Evolutionary conservation across 2,888 invertebrate genomes (phyloP).

Genomic region (Dorcus hopei): DNA sequence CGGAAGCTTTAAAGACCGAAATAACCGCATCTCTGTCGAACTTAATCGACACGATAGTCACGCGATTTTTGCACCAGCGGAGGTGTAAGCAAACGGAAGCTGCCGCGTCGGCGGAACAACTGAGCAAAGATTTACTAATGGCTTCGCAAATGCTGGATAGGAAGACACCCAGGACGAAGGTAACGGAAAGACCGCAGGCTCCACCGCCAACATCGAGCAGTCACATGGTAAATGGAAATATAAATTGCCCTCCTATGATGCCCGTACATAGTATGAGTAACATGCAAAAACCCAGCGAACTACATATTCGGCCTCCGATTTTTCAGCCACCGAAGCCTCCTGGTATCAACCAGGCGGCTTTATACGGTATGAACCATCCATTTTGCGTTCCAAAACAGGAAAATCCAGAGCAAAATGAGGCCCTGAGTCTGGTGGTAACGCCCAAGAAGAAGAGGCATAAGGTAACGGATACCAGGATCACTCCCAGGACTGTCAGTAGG

Average conservation of each 20-base stretch:
- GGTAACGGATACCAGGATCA: slow-evolving; percentile 92
- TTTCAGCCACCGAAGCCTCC: slow-evolving; percentile 85
- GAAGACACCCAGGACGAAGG: slow-evolving; percentile 79
- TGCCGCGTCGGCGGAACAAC: slow-evolving; percentile 77
- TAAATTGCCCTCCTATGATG: slow-evolving; percentile 55
- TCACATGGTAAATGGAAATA: slow-evolving; percentile 51
- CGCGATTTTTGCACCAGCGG: slow-evolving; percentile 79
- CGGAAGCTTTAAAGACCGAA: slow-evolving; percentile 89
- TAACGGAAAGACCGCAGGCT: slow-evolving; percentile 58
- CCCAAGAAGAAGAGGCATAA: slow-evolving; percentile 97
- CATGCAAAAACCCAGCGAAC: slow-evolving; percentile 48
- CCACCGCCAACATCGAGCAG: slow-evolving; percentile 43
- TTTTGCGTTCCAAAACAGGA: slow-evolving; percentile 59
- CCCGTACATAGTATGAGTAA: slow-evolving; percentile 40
- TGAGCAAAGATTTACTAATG: slow-evolving; percentile 79
- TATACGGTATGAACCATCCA: slow-evolving; percentile 59
- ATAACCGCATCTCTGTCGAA: slow-evolving; percentile 80
- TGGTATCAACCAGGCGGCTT: slow-evolving; percentile 54
- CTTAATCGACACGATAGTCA: slow-evolving; percentile 84
- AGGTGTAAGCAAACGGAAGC: slow-evolving; percentile 76
- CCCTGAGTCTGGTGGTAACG: slow-evolving; percentile 89
- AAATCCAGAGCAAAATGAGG: slow-evolving; percentile 87
- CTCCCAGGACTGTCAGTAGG: slow-evolving; percentile 84
- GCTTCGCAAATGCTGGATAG: slow-evolving; percentile 79
- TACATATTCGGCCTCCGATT: slow-evolving; percentile 70